Conservation (phyloP, 1,140 invertebrate genomes). For the Pinna nobilis region DNA sequence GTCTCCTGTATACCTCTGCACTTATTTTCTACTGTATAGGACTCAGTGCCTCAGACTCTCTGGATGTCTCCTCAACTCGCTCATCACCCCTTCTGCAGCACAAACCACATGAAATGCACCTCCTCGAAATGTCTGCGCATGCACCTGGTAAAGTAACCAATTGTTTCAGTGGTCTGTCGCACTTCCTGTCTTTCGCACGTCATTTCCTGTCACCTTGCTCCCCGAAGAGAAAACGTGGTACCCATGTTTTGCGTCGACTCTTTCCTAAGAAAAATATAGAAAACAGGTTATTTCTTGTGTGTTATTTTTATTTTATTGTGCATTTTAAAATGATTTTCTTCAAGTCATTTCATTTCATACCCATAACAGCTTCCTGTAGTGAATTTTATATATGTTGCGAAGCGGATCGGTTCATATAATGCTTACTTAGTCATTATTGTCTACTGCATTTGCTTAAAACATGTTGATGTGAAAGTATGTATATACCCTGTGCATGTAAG, state of each 20-base stretch:
- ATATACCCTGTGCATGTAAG: too few species aligned
- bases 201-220: slow-evolving; percentile 36
- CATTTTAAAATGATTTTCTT: background rate
- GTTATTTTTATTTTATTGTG: background rate
- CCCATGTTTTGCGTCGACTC: slow-evolving; percentile 42
- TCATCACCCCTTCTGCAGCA: slow-evolving; percentile 44
- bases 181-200: slow-evolving; percentile 48
- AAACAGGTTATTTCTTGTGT: slow-evolving; percentile 36
- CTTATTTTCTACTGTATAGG: slow-evolving; percentile 36
- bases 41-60: slow-evolving; percentile 38
- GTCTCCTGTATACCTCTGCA: slow-evolving; percentile 7
- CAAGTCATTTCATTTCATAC: too few species aligned
- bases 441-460: slow-evolving; percentile 4
- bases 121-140: slow-evolving; percentile 35
- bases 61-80: slow-evolving; percentile 41
- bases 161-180: slow-evolving; percentile 52
- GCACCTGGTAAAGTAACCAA: slow-evolving; percentile 45
- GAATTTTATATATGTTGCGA: background rate
- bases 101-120: slow-evolving; percentile 42
- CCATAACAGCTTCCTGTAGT: slow-evolving; percentile 5
- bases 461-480: background rate
- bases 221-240: slow-evolving; percentile 38
- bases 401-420: slow-evolving; percentile 3
- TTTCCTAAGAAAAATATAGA: slow-evolving; percentile 41
- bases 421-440: slow-evolving; percentile 5